Base-by-base conservation (phyloP, 2,113 vertebrate species). In the Synodontis membranacea region DNA sequence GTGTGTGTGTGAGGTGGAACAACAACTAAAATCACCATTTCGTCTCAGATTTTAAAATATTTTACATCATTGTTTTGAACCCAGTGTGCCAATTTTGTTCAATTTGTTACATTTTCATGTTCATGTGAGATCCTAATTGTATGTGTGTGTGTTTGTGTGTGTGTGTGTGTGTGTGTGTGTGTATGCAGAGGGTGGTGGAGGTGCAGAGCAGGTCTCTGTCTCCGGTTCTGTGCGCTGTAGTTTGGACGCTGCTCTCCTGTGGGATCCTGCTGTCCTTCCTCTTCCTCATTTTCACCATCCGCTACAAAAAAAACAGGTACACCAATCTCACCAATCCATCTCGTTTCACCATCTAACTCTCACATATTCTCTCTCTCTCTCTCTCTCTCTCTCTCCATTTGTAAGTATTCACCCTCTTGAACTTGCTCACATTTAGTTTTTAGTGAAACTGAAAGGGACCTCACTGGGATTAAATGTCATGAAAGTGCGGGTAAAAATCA, bases 301-400 rank as follows among this genome's bases (percentile, higher is more conserved):
- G 95, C 91, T 99, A 96, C 94, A 97, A 96, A 91, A 97, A 96
- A 91, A 99, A 99, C 94, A 97, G 97, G 98, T 99, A 95, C 87
- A 90, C 4, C 81, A 44, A 19, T 2, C 4, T n/a, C 66, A 28
- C 44, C 28, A 31, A 39, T 31, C 10, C 17, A 11, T 80, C 46
- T 80, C 74, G 37, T 8, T 74, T n/a, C n/a, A n/a, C 19, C 58
- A 25, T 50, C 17, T 44, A 28, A 34, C 34, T 7, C 17, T 34
- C 54, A 42, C 42, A 25, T 19, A 64, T 39, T 82, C 37, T 82
- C 28, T 12, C 39, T 34, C 54, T 74, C 42, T 34, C 54, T 74
- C 42, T 37, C 48, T 58, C 1, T 52, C 28, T 50, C 4, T 11
- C 31, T 17, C 31, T 72, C 68, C 7, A 25, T 42, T 72, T 21